Evolutionary conservation across 2,888 invertebrate species (phyloP).

Genomic region (Drosophila nigricruria): DNA sequence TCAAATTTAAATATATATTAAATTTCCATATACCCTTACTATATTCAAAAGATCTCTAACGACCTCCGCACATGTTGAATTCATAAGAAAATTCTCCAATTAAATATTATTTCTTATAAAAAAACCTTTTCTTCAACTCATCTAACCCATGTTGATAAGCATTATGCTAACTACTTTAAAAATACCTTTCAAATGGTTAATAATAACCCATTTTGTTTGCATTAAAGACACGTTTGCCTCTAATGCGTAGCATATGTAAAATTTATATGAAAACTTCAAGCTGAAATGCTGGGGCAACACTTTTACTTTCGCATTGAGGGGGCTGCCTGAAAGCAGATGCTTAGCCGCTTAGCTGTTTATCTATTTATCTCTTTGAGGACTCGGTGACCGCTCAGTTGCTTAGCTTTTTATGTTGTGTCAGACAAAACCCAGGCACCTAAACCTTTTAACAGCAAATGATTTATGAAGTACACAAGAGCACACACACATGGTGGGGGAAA

Average conservation of each 20-base stretch:
- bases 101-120: too few relatives aligned
- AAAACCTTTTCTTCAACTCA: not conserved
- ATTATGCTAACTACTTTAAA: not conserved
- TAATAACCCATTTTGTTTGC: not conserved
- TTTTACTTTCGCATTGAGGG: constrained; percentile 17
- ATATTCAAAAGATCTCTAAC: not conserved
- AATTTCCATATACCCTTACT: not conserved
- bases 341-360: constrained; percentile 57
- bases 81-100: not conserved
- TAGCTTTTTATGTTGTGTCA: constrained; percentile 55
- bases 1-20: not conserved
- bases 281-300: constrained; percentile 15
- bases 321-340: constrained; percentile 30
- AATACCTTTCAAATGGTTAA: not conserved
- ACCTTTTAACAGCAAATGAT: constrained; percentile 77
- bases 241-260: not conserved
- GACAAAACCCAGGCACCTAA: constrained; percentile 44
- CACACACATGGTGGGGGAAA: constrained; percentile 5
- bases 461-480: constrained; percentile 67
- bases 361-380: constrained; percentile 35
- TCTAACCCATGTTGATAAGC: not conserved
- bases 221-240: constrained; percentile 5
- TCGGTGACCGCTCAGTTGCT: constrained; percentile 24
- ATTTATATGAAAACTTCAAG: constrained; percentile 20
- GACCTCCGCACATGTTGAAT: not conserved